Conservation (phyloP, 2,888 invertebrate genomes). For the Tillus elongatus region DNA sequence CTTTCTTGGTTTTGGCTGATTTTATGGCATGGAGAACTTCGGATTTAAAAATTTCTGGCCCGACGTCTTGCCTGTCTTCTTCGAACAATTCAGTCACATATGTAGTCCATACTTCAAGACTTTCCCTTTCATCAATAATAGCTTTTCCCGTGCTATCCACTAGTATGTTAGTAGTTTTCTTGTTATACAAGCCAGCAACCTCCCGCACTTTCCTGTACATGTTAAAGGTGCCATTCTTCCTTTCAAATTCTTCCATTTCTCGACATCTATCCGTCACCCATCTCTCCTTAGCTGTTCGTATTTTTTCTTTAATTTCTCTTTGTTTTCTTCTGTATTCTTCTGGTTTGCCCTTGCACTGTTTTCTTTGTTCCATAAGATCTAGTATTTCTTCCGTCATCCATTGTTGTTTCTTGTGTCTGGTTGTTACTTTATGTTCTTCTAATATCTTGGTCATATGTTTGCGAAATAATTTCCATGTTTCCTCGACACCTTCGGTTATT, state of each 20-base stretch:
- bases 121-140: background rate
- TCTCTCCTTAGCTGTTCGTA: background rate
- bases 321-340: background rate
- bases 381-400: background rate
- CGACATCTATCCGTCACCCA: background rate
- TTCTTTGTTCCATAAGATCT: background rate
- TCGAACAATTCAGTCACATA: slow-evolving; percentile 4
- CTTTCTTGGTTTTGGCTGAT: slow-evolving; percentile 6
- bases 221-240: slow-evolving; percentile 1
- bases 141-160: background rate
- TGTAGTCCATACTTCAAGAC: background rate
- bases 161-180: slow-evolving; percentile 2
- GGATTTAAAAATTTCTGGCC: slow-evolving; percentile 2
- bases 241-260: background rate
- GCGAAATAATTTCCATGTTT: too few species aligned
- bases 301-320: background rate
- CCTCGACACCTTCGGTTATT: too few species aligned
- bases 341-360: background rate
- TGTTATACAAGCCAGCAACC: slow-evolving; percentile 4
- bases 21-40: slow-evolving; percentile 7
- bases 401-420: background rate
- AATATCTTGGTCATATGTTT: too few species aligned
- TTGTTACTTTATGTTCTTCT: background rate
- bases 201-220: slow-evolving; percentile 3
- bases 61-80: background rate